Conservation (phyloP, 2,888 invertebrate species). For the Andrena minutula region DNA sequence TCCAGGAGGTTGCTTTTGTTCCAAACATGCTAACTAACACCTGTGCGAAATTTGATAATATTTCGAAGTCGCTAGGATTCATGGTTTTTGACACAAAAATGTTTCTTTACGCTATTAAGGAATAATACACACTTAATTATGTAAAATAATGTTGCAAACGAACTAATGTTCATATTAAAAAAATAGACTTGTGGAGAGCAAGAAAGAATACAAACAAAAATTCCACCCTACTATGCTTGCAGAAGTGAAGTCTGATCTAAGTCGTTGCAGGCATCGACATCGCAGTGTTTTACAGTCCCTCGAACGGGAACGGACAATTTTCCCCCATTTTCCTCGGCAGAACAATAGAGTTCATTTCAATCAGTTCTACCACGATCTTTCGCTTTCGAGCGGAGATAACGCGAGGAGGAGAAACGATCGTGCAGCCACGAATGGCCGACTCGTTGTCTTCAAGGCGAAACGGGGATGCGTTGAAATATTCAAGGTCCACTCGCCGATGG, state of each 20-base stretch:
- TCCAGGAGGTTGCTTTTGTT: too few species aligned
- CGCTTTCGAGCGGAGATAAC: slow-evolving; percentile 27
- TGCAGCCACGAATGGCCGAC: slow-evolving; percentile 15
- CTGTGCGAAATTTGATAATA: too few species aligned
- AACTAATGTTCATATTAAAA: too few species aligned
- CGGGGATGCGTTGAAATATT: slow-evolving; percentile 63
- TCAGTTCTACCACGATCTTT: slow-evolving; percentile 25
- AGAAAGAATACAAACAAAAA: too few species aligned
- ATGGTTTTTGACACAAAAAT: too few species aligned
- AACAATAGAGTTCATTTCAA: slow-evolving; percentile 28
- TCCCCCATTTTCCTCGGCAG: background rate
- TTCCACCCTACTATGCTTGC: background rate
- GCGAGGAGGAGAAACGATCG: slow-evolving; percentile 22
- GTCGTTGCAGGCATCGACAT: background rate
- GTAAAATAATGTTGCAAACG: too few species aligned
- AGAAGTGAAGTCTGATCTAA: background rate
- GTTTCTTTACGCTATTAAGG: too few species aligned
- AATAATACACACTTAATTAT: too few species aligned
- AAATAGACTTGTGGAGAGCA: too few species aligned
- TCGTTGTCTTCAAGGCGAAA: slow-evolving; percentile 34
- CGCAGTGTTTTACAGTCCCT: too few species aligned
- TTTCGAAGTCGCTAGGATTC: too few species aligned
- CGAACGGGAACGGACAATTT: slow-evolving; percentile 3
- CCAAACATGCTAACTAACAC: too few species aligned
- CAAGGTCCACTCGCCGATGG: slow-evolving; percentile 52